phyloP scores from a whole-genome alignment of 2,888 invertebrate genomes.

The Trichacis sp. region DNA sequence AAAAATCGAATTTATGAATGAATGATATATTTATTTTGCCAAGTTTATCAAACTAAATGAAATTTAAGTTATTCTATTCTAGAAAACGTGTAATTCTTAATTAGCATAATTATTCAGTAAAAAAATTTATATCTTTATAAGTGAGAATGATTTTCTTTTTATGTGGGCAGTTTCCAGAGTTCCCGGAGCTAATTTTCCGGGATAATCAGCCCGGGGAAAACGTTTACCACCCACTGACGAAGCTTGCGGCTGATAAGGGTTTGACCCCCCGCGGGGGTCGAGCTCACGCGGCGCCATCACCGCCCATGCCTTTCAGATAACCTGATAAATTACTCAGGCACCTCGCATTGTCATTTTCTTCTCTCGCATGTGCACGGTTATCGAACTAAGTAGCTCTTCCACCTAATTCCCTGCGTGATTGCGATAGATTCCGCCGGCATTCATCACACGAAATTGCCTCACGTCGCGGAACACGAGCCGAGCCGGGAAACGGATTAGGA shows the following conservation, averaged over 20 bases:
- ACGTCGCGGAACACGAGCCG: slow-evolving; percentile 24
- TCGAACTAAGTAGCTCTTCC: slow-evolving; percentile 49
- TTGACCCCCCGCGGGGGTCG: slow-evolving; percentile 18
- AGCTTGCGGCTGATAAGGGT: slow-evolving; percentile 33
- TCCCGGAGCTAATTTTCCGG: no score
- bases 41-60: no score
- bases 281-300: slow-evolving; percentile 47
- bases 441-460: slow-evolving; percentile 28
- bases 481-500: slow-evolving; percentile 23
- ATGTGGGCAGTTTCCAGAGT: no score
- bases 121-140: no score
- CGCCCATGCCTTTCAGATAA: slow-evolving; percentile 59
- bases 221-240: slow-evolving; percentile 25
- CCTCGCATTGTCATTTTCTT: slow-evolving; percentile 48
- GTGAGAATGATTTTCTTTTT: no score
- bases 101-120: no score
- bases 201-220: no score
- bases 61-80: no score
- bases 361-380: slow-evolving; percentile 49
- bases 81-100: no score
- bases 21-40: no score
- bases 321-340: slow-evolving; percentile 66
- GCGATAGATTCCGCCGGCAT: slow-evolving; percentile 40
- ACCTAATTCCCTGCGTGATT: slow-evolving; percentile 46
- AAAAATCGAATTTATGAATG: no score